Percentiles rank a stretch among this genome's conserved stretches.
These are phyloP conservation scores for Aphis craccivora DNA, from an alignment of 1,140 invertebrate species.

Conservation along the genomic window DNA sequence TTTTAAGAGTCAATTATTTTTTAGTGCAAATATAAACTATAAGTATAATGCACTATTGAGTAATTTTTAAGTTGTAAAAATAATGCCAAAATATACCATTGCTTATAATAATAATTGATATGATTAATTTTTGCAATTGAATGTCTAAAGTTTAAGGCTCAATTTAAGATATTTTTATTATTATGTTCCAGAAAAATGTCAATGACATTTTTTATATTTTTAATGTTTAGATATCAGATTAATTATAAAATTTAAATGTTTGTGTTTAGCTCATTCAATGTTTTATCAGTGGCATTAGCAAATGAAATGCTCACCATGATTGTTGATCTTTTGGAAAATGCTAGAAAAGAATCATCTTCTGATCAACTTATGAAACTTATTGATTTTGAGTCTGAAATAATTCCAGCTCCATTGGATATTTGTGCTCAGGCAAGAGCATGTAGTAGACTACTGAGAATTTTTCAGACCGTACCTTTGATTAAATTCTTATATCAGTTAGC, in stretches of 20 bases:
- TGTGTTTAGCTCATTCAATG: slow-evolving; percentile 69
- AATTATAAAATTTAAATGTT: not conserved
- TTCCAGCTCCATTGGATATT: slow-evolving; percentile 70
- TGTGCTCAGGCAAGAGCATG: slow-evolving; percentile 71
- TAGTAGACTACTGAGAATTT: slow-evolving; percentile 73
- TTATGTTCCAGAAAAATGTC: not conserved
- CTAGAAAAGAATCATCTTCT: slow-evolving; percentile 63
- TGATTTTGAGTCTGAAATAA: slow-evolving; percentile 62
- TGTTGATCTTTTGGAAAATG: slow-evolving; percentile 73
- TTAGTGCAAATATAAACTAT: too few relatives aligned
- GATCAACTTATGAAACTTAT: slow-evolving; percentile 33
- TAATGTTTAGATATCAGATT: not conserved
- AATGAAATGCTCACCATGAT: slow-evolving; percentile 76
- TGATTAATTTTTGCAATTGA: too few relatives aligned
- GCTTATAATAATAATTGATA: too few relatives aligned
- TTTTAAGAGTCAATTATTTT: too few relatives aligned
- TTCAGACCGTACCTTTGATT: slow-evolving; percentile 72
- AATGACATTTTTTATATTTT: not conserved
- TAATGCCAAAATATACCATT: too few relatives aligned
- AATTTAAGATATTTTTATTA: not conserved
- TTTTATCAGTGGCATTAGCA: slow-evolving; percentile 81
- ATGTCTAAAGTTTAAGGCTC: too few relatives aligned
- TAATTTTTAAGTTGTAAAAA: too few relatives aligned
- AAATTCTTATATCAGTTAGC: slow-evolving; percentile 87
- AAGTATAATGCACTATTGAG: too few relatives aligned